These are phyloP conservation scores for Agrypnia vestita DNA, from an alignment of 1,140 invertebrate genomes.

Conservation along the genomic window DNA sequence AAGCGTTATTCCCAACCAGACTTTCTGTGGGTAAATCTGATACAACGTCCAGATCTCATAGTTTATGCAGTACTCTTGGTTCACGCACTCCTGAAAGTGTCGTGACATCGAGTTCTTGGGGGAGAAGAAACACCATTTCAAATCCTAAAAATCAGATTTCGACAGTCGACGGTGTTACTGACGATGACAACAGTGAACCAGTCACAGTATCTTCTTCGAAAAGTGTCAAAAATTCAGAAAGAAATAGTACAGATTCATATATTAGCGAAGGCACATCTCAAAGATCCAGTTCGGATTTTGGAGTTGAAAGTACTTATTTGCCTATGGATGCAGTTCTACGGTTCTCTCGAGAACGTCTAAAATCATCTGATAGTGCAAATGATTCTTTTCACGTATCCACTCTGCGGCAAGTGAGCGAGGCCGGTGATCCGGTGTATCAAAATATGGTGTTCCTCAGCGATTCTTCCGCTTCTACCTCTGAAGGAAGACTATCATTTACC, in stretches of 20 bases:
- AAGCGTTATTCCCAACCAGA: conserved; percentile 15
- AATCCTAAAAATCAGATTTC: conserved; percentile 4
- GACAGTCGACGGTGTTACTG: not conserved
- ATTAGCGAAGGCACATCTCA: not conserved
- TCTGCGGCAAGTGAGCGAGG: conserved; percentile 36
- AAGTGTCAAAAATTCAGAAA: conserved; percentile 18
- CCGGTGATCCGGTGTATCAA: conserved; percentile 48
- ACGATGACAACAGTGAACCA: not conserved
- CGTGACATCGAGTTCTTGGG: not conserved
- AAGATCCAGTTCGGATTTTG: conserved; percentile 20
- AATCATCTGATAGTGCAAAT: not conserved
- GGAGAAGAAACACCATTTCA: not conserved
- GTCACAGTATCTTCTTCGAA: not conserved
- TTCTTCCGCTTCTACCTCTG: not conserved
- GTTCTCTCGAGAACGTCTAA: conserved; percentile 30
- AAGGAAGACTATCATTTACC: conserved; percentile 5
- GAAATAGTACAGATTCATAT: conserved; percentile 29
- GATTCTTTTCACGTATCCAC: conserved; percentile 32
- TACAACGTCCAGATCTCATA: conserved; percentile 17
- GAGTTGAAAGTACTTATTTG: conserved; percentile 40
- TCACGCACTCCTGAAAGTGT: not conserved
- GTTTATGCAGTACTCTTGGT: conserved; percentile 1
- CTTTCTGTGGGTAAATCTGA: not conserved
- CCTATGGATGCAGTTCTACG: conserved; percentile 49
- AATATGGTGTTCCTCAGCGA: conserved; percentile 44